phyloP scores from a whole-genome alignment of 2,888 invertebrate genomes.

The Apodemia hepburni region DNA sequence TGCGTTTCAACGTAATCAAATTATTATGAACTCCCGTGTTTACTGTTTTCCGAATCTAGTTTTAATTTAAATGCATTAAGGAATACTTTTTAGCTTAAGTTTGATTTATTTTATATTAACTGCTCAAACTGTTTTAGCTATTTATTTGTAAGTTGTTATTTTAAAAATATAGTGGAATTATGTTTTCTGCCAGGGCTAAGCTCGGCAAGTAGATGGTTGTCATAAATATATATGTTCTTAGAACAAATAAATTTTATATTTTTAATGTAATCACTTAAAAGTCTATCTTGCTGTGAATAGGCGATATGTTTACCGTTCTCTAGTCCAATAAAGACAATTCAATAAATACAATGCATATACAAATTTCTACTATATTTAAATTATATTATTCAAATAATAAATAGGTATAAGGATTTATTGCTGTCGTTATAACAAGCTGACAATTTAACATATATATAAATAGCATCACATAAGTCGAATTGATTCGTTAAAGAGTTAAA shows the following conservation, averaged over 20 bases:
- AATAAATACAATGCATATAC: conserved; percentile 37
- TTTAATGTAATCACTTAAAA: conserved; percentile 35
- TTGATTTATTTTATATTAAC: conserved; percentile 30
- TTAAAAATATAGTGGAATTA: conserved; percentile 28
- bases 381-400: conserved; percentile 37
- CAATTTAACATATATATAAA: conserved; percentile 1
- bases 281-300: conserved; percentile 47
- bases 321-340: conserved; percentile 67
- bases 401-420: conserved; percentile 35
- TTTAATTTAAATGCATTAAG: conserved; percentile 16
- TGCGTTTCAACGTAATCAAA: conserved; percentile 20
- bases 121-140: conserved; percentile 34
- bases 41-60: conserved; percentile 17
- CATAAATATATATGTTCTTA: conserved; percentile 45
- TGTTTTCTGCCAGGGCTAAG: conserved; percentile 31
- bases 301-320: conserved; percentile 65
- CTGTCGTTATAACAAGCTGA: conserved; percentile 6
- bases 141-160: conserved; percentile 37
- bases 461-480: conserved; percentile 1
- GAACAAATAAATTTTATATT: conserved; percentile 49
- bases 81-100: conserved; percentile 21
- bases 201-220: conserved; percentile 30
- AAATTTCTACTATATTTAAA: conserved; percentile 34
- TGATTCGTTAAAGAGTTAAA: neutral
- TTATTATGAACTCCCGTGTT: conserved; percentile 17